These are phyloP conservation scores for Drosophila peninsularis DNA, from an alignment of 2,888 invertebrate genomes.

Conservation along the genomic window DNA sequence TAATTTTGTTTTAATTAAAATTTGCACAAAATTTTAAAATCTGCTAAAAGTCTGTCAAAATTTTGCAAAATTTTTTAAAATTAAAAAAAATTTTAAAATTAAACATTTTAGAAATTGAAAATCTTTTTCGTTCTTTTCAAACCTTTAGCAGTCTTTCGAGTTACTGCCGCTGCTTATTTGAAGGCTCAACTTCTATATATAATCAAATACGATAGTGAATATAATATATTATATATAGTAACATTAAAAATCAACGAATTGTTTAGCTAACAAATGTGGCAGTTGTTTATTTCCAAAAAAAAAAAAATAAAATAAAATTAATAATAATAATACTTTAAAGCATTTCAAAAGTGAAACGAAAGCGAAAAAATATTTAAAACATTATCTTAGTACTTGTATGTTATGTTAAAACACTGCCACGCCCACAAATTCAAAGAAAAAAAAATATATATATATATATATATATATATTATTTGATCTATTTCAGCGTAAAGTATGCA, in stretches of 20 bases:
- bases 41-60: neutral
- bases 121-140: neutral
- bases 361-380: neutral
- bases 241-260: conserved; percentile 6
- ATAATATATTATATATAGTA: conserved; percentile 2
- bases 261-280: conserved; percentile 40
- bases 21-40: too few relatives aligned
- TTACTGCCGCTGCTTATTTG: conserved; percentile 24
- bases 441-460: neutral
- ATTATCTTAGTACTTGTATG: conserved; percentile 17
- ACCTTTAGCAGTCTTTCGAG: neutral
- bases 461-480: conserved; percentile 26
- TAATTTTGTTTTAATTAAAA: too few relatives aligned
- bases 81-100: neutral
- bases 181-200: conserved; percentile 9
- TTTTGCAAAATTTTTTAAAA: neutral
- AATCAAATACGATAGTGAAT: neutral
- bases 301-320: conserved; percentile 7
- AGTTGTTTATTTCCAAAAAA: conserved; percentile 42
- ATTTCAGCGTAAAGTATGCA: conserved; percentile 49
- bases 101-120: neutral
- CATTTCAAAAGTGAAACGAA: neutral
- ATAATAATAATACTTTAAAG: too few relatives aligned
- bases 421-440: conserved; percentile 43
- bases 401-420: conserved; percentile 53